Percentiles rank a stretch among this genome's conserved stretches.
Evolutionary conservation across 2,888 invertebrate genomes (phyloP).

Genomic region (Cistogaster globosa): DNA sequence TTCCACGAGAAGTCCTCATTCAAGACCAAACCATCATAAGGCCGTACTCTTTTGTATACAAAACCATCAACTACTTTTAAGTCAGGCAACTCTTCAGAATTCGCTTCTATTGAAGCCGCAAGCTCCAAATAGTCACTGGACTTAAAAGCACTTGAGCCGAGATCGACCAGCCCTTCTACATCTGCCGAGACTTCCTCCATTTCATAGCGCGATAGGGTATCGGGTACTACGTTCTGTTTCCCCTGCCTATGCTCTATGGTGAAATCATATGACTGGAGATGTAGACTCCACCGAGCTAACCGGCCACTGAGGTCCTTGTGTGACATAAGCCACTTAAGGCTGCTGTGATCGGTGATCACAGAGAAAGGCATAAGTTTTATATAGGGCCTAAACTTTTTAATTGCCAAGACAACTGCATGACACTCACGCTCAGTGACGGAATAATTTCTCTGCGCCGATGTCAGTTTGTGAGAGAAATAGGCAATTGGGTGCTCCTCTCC

Average conservation of each 20-base stretch:
- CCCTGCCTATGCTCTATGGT: neutral
- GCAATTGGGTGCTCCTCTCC: neutral
- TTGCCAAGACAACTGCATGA: neutral
- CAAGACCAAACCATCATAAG: neutral
- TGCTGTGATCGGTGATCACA: neutral
- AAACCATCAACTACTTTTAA: neutral
- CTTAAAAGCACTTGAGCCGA: neutral
- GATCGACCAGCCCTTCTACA: neutral
- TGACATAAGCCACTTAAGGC: neutral
- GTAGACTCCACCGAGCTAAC: neutral
- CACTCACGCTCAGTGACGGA: neutral
- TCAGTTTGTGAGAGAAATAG: neutral
- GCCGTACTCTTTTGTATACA: neutral
- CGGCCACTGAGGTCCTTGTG: neutral
- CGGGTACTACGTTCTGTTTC: neutral
- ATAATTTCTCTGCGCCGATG: slow-evolving; percentile 1
- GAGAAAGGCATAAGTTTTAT: neutral
- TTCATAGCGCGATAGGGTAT: neutral
- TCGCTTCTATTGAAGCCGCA: neutral
- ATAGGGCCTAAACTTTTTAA: neutral
- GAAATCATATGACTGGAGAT: neutral
- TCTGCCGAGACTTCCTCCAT: neutral
- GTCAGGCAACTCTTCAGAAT: neutral
- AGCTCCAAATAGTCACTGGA: neutral
- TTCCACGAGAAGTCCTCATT: neutral